phyloP scores from a whole-genome alignment of 2,888 invertebrate genomes.

The Caenorhabditis sp. region DNA sequence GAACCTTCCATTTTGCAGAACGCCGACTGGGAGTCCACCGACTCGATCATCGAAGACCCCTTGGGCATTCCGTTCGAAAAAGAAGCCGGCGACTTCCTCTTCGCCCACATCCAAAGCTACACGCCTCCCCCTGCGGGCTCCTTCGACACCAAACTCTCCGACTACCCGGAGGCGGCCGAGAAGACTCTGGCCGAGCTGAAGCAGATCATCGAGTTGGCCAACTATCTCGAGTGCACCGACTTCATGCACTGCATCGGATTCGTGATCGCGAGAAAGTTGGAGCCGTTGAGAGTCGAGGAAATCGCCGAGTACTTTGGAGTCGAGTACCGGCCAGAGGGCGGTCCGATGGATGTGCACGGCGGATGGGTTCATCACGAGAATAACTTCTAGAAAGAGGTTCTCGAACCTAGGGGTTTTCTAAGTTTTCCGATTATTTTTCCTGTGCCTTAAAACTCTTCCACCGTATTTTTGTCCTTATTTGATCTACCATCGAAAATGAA shows the following conservation, averaged over 20 bases:
- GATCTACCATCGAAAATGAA: too few relatives aligned
- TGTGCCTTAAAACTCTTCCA: too few relatives aligned
- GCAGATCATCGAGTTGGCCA: conserved; percentile 21
- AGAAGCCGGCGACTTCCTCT: conserved; percentile 4
- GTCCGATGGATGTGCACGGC: not conserved
- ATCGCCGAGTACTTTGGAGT: conserved; percentile 16
- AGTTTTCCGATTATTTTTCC: too few relatives aligned
- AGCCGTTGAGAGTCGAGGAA: not conserved
- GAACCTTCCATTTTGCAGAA: conserved; percentile 7
- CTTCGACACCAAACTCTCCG: not conserved
- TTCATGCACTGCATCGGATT: conserved; percentile 23
- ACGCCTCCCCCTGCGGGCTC: not conserved
- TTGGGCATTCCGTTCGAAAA: not conserved
- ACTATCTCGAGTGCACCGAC: conserved; percentile 9
- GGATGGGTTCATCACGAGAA: conserved; percentile 26
- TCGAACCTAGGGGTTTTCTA: too few relatives aligned
- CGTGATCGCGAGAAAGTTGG: conserved; percentile 21
- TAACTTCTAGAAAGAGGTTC: not conserved
- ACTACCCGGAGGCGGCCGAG: conserved; percentile 1
- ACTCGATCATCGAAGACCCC: not conserved
- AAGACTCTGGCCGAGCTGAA: conserved; percentile 19
- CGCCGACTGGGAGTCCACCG: conserved; percentile 3
- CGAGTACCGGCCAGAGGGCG: not conserved
- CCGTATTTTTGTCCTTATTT: too few relatives aligned
- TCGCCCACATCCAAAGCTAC: not conserved